A percentile compares a stretch with the other conserved stretches of the same genome.
phyloP scores from a whole-genome alignment of 1,140 invertebrate genomes.

The Daktulosphaira vitifoliae region DNA sequence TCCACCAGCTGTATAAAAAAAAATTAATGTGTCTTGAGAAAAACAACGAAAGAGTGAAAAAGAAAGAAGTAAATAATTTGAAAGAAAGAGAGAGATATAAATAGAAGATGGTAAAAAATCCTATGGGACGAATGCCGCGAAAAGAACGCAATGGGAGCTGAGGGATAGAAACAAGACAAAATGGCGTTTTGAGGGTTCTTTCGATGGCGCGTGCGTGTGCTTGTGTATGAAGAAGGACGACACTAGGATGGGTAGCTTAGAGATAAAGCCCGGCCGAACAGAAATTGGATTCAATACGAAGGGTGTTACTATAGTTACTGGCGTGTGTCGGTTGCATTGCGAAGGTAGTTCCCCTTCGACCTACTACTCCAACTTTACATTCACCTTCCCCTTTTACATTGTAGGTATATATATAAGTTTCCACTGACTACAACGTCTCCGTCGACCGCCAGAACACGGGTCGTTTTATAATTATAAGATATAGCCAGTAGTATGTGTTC shows the following conservation, averaged over 20 bases:
- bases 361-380: no score
- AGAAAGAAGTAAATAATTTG: slow-evolving; percentile 8
- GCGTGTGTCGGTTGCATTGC: no score
- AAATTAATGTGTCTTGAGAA: neutral
- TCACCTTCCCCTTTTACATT: no score
- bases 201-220: neutral
- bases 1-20: no score
- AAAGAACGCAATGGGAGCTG: no score
- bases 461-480: no score
- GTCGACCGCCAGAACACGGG: no score
- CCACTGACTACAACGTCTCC: no score
- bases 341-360: neutral
- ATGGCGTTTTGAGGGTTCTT: slow-evolving; percentile 3
- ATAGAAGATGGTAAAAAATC: neutral
- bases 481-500: no score
- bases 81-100: neutral
- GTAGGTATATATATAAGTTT: no score
- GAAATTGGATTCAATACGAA: slow-evolving; percentile 31
- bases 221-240: neutral
- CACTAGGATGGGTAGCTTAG: slow-evolving; percentile 19
- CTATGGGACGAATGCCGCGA: neutral
- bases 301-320: slow-evolving; percentile 33
- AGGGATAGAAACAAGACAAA: slow-evolving; percentile 7
- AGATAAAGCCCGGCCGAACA: slow-evolving; percentile 19
- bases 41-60: neutral